phyloP scores from a whole-genome alignment of 2,113 vertebrate genomes.

The Crotalus viridis region DNA sequence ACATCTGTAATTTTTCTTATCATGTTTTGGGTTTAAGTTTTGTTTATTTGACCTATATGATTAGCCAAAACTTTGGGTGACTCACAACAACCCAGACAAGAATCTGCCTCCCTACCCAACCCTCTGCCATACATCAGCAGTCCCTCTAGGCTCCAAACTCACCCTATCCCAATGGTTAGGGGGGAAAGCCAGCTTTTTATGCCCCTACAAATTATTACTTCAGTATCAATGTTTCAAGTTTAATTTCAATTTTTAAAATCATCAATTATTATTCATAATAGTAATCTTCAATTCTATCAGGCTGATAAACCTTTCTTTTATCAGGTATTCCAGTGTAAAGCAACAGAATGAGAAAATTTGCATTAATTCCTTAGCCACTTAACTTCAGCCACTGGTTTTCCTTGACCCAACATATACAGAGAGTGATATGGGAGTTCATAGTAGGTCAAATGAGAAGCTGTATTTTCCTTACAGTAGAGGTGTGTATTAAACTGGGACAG shows the following conservation, averaged over 20 bases:
- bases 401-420: neutral
- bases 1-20: neutral
- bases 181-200: neutral
- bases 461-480: neutral
- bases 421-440: neutral
- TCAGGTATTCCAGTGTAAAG: neutral
- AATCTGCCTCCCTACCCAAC: neutral
- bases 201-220: neutral
- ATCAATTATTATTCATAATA: neutral
- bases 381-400: neutral
- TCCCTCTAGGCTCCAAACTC: neutral
- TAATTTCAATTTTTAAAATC: neutral
- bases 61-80: neutral
- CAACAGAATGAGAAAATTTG: neutral
- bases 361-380: neutral
- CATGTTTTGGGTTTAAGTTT: neutral
- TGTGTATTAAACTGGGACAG: neutral
- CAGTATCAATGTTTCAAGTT: neutral
- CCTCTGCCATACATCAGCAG: neutral
- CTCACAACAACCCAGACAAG: neutral
- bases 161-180: neutral
- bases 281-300: neutral
- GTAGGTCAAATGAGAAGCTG: neutral
- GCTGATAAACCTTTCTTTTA: neutral
- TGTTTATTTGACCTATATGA: neutral